Evolutionary conservation across 2,888 invertebrate species (phyloP).

Genomic region (Tetragonula carbonaria): DNA sequence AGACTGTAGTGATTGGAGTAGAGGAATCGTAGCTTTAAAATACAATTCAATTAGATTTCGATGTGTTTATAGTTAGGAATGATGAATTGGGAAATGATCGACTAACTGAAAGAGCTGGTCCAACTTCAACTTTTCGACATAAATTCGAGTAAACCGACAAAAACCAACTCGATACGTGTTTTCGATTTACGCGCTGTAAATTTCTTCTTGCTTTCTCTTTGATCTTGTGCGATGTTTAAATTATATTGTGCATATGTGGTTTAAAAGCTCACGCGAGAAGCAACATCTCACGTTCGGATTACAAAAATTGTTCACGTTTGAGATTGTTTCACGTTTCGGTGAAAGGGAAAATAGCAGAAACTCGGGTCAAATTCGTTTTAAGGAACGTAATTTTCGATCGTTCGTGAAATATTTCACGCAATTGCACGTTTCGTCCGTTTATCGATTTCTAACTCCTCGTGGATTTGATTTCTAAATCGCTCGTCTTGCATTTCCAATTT

Average conservation of each 20-base stretch:
- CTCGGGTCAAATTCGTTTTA: background rate
- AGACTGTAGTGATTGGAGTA: background rate
- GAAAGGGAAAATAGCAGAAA: background rate
- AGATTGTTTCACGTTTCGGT: background rate
- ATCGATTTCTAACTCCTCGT: background rate
- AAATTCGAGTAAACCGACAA: too few species aligned
- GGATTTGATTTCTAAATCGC: background rate
- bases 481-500: background rate
- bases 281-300: too few species aligned
- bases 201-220: too few species aligned
- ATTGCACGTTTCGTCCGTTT: background rate
- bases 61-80: background rate
- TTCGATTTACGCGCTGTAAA: too few species aligned
- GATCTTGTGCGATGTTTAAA: too few species aligned
- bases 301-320: background rate
- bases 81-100: too few species aligned
- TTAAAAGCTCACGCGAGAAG: too few species aligned
- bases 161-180: too few species aligned
- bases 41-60: background rate
- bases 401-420: slow-evolving; percentile 2
- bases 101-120: too few species aligned
- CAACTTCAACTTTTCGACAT: too few species aligned
- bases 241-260: too few species aligned
- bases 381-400: background rate
- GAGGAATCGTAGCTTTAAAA: background rate